Percentiles rank a stretch among this genome's conserved stretches.
Evolutionary conservation across 2,888 invertebrate species (phyloP).

Genomic region (Acleris sparsana): DNA sequence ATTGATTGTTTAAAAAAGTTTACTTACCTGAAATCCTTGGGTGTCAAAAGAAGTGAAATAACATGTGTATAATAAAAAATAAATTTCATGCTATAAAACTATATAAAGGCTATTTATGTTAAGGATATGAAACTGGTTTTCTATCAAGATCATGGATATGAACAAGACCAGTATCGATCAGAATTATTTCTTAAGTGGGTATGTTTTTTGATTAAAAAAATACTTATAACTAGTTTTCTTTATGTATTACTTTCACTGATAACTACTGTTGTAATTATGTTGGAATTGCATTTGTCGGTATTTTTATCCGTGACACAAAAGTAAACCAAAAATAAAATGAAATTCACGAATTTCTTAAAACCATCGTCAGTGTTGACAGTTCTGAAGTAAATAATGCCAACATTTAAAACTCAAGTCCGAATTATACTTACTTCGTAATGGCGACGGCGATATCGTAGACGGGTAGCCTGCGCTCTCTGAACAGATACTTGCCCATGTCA

Average conservation of each 20-base stretch:
- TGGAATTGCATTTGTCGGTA: too few species aligned
- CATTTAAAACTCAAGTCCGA: slow-evolving; percentile 17
- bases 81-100: slow-evolving; percentile 13
- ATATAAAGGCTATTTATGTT: background rate
- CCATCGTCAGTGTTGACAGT: slow-evolving; percentile 5
- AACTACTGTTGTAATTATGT: too few species aligned
- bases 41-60: slow-evolving; percentile 39
- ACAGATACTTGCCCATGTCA: slow-evolving; percentile 98
- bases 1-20: slow-evolving; percentile 45
- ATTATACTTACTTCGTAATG: slow-evolving; percentile 93
- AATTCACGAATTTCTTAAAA: slow-evolving; percentile 16
- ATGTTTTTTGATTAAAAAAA: too few species aligned
- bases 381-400: slow-evolving; percentile 10
- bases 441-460: slow-evolving; percentile 98
- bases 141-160: slow-evolving; percentile 44
- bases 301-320: too few species aligned
- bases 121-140: slow-evolving; percentile 37
- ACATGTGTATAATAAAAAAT: slow-evolving; percentile 37
- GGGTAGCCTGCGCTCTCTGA: slow-evolving; percentile 95
- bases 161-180: background rate
- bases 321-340: too few species aligned
- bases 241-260: too few species aligned
- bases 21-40: slow-evolving; percentile 56
- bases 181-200: too few species aligned
- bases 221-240: too few species aligned